phyloP scores from a whole-genome alignment of 2,113 vertebrate species.

The Arenaria interpres region DNA sequence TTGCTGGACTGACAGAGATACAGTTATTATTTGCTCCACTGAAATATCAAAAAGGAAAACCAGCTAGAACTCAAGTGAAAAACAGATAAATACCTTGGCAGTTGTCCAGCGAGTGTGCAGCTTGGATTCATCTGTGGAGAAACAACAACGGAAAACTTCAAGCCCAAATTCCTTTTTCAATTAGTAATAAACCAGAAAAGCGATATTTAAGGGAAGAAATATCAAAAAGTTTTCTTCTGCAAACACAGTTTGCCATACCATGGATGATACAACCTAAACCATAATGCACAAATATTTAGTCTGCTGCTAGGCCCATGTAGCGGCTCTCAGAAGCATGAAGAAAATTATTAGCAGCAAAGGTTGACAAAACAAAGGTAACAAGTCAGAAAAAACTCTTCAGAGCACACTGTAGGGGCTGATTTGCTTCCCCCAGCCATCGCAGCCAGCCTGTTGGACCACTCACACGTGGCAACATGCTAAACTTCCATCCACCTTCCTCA shows the following conservation, averaged over 20 bases:
- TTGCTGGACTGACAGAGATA: background rate
- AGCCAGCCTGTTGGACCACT: background rate
- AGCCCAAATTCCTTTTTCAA: background rate
- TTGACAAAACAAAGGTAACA: background rate
- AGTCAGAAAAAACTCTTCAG: background rate
- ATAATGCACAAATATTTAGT: fast-evolving
- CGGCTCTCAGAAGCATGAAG: background rate
- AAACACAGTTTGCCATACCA: background rate
- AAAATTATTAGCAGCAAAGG: background rate
- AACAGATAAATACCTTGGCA: background rate
- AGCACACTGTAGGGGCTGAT: fast-evolving
- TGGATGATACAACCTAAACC: background rate
- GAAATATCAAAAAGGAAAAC: background rate
- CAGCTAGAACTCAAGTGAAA: background rate
- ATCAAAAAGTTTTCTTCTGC: background rate
- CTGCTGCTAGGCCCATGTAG: background rate
- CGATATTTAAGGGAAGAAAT: fast-evolving
- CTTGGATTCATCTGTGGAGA: background rate
- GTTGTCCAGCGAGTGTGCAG: fast-evolving
- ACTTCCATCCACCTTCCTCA: no score
- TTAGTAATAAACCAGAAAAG: background rate
- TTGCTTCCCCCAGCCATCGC: background rate
- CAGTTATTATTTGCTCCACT: background rate
- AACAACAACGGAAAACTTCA: background rate
- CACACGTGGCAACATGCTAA: fast-evolving